Conservation (phyloP, 2,888 invertebrate genomes). For the Harpalus rufipes region DNA sequence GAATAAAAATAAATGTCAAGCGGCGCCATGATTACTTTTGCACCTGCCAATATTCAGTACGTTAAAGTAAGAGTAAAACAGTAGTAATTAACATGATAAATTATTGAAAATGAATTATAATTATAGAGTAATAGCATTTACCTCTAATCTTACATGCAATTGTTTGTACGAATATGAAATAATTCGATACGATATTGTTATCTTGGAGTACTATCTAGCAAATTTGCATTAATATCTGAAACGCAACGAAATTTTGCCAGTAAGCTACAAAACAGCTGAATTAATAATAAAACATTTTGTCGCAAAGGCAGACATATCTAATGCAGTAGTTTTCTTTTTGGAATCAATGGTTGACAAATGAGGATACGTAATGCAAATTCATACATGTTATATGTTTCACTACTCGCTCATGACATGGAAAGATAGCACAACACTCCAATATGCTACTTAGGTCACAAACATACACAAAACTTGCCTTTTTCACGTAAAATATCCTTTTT, state of each 20-base stretch:
- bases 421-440: conserved; percentile 16
- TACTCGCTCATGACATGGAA: conserved; percentile 9
- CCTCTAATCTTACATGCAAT: conserved; percentile 44
- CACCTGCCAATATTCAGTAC: conserved; percentile 55
- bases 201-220: conserved; percentile 48
- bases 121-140: conserved; percentile 37
- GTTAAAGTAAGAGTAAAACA: conserved; percentile 25
- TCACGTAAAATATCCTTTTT: conserved; percentile 64
- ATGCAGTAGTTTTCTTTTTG: conserved; percentile 60
- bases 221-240: conserved; percentile 55
- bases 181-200: conserved; percentile 53
- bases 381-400: not conserved
- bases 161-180: conserved; percentile 52
- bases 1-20: conserved; percentile 61
- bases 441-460: conserved; percentile 35
- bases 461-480: conserved; percentile 62
- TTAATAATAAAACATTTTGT: conserved; percentile 54
- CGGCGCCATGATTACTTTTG: conserved; percentile 66
- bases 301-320: conserved; percentile 58
- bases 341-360: conserved; percentile 62
- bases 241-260: conserved; percentile 18
- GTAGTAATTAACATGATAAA: not conserved
- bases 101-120: conserved; percentile 20
- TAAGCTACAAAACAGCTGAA: conserved; percentile 28
- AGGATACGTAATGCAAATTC: conserved; percentile 53